Conservation (phyloP, 2,888 invertebrate species). For the Gari tellinella region DNA sequence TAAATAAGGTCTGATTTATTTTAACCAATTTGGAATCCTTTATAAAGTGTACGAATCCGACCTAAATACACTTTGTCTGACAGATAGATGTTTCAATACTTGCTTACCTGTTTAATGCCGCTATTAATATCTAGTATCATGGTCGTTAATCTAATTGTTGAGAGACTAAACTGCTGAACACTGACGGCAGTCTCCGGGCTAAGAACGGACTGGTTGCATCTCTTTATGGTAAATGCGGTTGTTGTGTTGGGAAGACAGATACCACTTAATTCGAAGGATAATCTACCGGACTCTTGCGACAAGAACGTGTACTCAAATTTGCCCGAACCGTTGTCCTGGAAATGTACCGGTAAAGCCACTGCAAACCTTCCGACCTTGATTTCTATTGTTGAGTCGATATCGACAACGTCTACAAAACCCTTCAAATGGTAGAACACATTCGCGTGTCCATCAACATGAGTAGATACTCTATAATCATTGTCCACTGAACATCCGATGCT, state of each 20-base stretch:
- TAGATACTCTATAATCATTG: not conserved
- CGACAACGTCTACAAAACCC: not conserved
- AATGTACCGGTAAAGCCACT: conserved; percentile 5
- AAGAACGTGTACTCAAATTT: conserved; percentile 25
- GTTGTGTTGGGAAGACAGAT: no score
- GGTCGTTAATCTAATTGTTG: conserved; percentile 19
- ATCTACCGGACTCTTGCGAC: not conserved
- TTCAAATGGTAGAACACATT: not conserved
- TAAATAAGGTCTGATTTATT: no score
- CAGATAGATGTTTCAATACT: no score
- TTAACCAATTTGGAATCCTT: no score
- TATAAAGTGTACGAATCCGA: no score
- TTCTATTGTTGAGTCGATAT: not conserved
- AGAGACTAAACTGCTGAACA: conserved; percentile 40
- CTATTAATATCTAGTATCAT: conserved; percentile 47
- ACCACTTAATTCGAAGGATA: no score
- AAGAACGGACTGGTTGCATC: not conserved
- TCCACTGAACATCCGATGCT: not conserved
- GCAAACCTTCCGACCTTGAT: conserved; percentile 10
- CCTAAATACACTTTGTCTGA: no score
- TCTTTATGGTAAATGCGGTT: not conserved
- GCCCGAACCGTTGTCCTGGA: conserved; percentile 13
- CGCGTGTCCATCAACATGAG: not conserved
- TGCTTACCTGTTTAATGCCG: not conserved
- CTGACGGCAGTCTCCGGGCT: conserved; percentile 2